phyloP scores from a whole-genome alignment of 2,888 invertebrate genomes.

The Cerastis rubricosa region DNA sequence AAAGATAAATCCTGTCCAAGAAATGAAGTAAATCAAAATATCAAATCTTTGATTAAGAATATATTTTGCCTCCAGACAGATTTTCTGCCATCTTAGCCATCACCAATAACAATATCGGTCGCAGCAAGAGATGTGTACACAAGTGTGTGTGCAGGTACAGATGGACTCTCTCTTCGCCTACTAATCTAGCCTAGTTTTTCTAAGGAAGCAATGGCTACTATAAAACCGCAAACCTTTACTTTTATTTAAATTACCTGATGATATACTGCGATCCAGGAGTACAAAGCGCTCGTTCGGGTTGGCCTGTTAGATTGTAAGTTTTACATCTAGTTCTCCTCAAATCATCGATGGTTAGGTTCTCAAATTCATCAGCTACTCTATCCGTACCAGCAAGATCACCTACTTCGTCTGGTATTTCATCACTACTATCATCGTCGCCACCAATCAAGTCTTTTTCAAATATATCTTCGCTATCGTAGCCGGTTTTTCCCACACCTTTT shows the following conservation, averaged over 20 bases:
- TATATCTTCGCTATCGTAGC: conserved; percentile 38
- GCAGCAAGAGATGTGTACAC: background rate
- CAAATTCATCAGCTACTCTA: conserved; percentile 5
- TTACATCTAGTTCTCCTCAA: conserved; percentile 64
- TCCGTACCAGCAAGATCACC: conserved; percentile 39
- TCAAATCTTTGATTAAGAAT: background rate
- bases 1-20: background rate
- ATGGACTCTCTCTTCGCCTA: background rate
- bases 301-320: conserved; percentile 67
- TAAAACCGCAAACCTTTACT: background rate
- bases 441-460: conserved; percentile 32
- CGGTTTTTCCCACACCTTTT: background rate
- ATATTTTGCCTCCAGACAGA: background rate
- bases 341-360: background rate
- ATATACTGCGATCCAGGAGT: conserved; percentile 83
- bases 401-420: conserved; percentile 25
- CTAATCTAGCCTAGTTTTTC: background rate
- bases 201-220: background rate
- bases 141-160: background rate
- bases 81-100: background rate
- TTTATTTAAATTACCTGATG: conserved; percentile 71
- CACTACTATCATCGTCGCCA: conserved; percentile 13
- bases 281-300: conserved; percentile 69
- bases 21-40: background rate
- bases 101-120: background rate